phyloP scores from a whole-genome alignment of 1,140 invertebrate species.

The Drosophila nigrodunni region DNA sequence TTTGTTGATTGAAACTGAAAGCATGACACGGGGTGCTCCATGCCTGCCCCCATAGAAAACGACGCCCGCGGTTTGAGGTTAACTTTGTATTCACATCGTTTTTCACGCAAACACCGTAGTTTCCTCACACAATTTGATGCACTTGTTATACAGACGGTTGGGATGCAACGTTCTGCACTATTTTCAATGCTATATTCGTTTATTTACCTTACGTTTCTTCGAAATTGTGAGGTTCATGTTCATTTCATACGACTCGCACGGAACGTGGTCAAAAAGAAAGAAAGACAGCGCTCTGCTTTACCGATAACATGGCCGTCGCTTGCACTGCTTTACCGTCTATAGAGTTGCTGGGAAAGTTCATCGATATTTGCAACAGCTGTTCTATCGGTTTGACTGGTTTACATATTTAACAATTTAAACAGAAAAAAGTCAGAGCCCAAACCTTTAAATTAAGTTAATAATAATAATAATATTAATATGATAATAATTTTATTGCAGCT shows the following conservation, averaged over 20 bases:
- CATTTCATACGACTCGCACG: slow-evolving; percentile 82
- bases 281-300: slow-evolving; percentile 66
- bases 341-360: slow-evolving; percentile 29
- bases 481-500: no score
- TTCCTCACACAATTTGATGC: slow-evolving; percentile 41
- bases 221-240: slow-evolving; percentile 86
- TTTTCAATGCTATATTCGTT: slow-evolving; percentile 37
- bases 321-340: slow-evolving; percentile 33
- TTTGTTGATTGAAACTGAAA: slow-evolving; percentile 40
- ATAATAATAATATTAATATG: no score
- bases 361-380: background rate
- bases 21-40: slow-evolving; percentile 39
- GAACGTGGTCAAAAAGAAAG: slow-evolving; percentile 84
- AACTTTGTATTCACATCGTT: slow-evolving; percentile 36
- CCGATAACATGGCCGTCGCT: slow-evolving; percentile 64
- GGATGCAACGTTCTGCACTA: background rate
- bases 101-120: slow-evolving; percentile 5
- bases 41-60: slow-evolving; percentile 20
- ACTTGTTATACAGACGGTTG: background rate
- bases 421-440: no score
- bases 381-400: background rate
- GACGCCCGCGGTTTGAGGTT: slow-evolving; percentile 74
- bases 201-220: slow-evolving; percentile 86
- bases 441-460: no score
- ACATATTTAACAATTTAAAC: no score